Percentiles rank a stretch among this genome's conserved stretches.
phyloP scores from a whole-genome alignment of 2,113 vertebrate species.

The Austrofundulus limnaeus region DNA sequence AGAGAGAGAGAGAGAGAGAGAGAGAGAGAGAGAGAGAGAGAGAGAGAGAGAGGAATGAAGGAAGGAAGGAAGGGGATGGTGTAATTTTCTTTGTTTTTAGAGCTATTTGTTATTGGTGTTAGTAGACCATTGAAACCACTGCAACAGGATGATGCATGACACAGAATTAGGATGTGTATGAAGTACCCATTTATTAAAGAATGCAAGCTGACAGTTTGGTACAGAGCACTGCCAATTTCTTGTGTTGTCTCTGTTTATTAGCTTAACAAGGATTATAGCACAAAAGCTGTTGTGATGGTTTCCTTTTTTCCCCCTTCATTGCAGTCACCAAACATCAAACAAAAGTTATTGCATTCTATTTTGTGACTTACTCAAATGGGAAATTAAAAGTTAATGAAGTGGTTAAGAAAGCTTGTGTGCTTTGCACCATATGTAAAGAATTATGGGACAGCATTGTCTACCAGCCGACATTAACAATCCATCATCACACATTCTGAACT shows the following conservation, averaged over 20 bases:
- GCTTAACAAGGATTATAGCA: slow-evolving; percentile 42
- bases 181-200: slow-evolving; percentile 1
- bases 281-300: not conserved
- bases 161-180: not conserved
- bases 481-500: slow-evolving; percentile 50
- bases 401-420: slow-evolving; percentile 56
- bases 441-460: slow-evolving; percentile 33
- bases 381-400: slow-evolving; percentile 84
- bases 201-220: not conserved
- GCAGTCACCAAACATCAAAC: slow-evolving; percentile 63
- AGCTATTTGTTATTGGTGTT: not conserved
- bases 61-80: not conserved
- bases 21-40: slow-evolving; percentile 19
- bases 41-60: slow-evolving; percentile 12
- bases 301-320: slow-evolving; percentile 22
- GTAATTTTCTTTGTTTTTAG: slow-evolving; percentile 6
- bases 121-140: not conserved
- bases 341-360: slow-evolving; percentile 66
- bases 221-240: not conserved
- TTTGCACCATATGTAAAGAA: slow-evolving; percentile 54
- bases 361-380: slow-evolving; percentile 78
- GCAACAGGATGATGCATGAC: not conserved
- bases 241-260: slow-evolving; percentile 13
- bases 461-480: slow-evolving; percentile 47
- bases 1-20: slow-evolving; percentile 19